These are phyloP conservation scores for Hippocampus comes DNA, from an alignment of 2,113 vertebrate species.

Conservation along the genomic window DNA sequence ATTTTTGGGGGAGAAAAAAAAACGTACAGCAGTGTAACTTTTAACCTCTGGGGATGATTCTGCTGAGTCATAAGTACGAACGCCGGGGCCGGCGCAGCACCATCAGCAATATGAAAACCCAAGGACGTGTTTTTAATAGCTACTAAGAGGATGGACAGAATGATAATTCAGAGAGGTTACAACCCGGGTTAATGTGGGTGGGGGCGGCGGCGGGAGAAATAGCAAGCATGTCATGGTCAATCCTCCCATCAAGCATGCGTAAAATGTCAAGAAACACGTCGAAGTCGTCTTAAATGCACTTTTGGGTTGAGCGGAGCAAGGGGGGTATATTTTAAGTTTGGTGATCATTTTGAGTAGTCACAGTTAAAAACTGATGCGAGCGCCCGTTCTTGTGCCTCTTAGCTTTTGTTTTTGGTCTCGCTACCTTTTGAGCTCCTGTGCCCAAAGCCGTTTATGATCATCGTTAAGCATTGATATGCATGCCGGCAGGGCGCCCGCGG, in stretches of 20 bases:
- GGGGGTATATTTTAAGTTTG: too few species aligned
- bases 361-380: too few species aligned
- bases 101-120: constrained; percentile 40
- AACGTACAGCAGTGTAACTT: constrained; percentile 27
- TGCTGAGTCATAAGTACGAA: constrained; percentile 42
- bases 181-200: constrained; percentile 1
- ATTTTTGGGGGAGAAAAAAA: not conserved
- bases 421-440: not conserved
- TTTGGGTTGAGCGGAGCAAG: not conserved
- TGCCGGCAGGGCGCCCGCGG: not conserved
- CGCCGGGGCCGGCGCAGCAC: constrained; percentile 9
- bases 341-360: too few species aligned
- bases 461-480: constrained; percentile 5
- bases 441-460: not conserved
- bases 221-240: not conserved
- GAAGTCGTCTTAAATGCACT: too few species aligned
- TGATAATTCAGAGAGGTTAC: constrained; percentile 30
- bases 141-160: constrained; percentile 40
- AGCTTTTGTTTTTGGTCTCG: not conserved
- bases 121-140: constrained; percentile 43
- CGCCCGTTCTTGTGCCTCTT: too few species aligned
- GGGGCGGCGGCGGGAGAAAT: not conserved
- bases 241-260: not conserved
- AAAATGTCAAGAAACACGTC: not conserved
- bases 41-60: constrained; percentile 26